phyloP scores from a whole-genome alignment of 2,797 vertebrate species.

The Caiman crocodilus region DNA sequence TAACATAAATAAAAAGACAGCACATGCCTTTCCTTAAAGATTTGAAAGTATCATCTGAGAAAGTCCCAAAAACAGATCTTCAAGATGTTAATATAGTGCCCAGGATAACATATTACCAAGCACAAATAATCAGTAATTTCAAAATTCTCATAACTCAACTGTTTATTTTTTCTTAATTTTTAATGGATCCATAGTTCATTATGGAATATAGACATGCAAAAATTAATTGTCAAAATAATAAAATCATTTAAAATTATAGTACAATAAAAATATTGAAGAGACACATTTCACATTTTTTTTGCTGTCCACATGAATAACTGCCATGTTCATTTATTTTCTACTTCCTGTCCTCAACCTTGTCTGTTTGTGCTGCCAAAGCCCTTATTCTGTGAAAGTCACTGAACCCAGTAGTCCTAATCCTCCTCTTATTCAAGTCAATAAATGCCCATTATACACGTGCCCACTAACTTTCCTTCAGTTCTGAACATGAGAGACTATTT shows the following conservation, averaged over 20 bases:
- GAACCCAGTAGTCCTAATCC: no score
- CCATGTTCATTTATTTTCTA: not conserved
- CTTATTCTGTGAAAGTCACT: no score
- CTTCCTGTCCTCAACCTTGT: no score
- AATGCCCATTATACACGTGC: no score
- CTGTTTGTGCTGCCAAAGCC: not conserved
- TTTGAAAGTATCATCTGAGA: not conserved
- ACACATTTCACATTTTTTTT: not conserved
- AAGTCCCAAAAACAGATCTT: not conserved
- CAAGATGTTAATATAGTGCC: not conserved
- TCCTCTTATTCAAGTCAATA: no score
- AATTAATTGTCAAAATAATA: conserved; percentile 37
- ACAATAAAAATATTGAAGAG: not conserved
- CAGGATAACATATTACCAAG: not conserved
- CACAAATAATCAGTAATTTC: not conserved
- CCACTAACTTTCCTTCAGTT: not conserved
- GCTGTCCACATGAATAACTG: not conserved
- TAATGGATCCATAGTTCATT: conserved; percentile 7
- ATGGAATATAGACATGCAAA: not conserved
- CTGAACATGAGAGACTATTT: not conserved
- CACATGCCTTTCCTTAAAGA: not conserved
- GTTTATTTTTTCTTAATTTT: not conserved
- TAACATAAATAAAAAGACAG: not conserved
- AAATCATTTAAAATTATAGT: not conserved
- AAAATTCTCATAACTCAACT: not conserved